These are phyloP conservation scores for Myotis myotis DNA, from an alignment of 2,797 vertebrate species.

Conservation along the genomic window DNA sequence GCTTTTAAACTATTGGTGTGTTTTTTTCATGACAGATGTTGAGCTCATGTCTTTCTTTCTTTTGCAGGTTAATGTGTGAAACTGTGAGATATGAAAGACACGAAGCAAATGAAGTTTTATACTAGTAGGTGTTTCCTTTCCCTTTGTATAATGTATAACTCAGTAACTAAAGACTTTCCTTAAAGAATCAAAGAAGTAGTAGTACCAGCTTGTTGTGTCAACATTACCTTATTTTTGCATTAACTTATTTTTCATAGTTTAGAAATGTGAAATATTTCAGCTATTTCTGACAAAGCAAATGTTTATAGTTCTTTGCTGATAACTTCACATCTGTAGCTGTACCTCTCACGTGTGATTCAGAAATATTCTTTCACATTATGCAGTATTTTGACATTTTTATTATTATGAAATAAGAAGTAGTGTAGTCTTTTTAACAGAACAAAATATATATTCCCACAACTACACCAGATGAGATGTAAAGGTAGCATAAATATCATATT, in stretches of 20 bases:
- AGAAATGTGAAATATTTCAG: neutral
- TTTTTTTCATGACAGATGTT: neutral
- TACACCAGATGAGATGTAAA: neutral
- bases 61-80: slow-evolving; percentile 97
- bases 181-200: neutral
- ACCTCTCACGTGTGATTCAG: neutral
- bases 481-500: neutral
- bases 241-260: slow-evolving; percentile 6
- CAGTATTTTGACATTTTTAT: neutral
- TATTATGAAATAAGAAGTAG: neutral
- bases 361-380: neutral
- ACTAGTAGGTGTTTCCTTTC: slow-evolving; percentile 93
- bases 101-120: slow-evolving; percentile 98
- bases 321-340: neutral
- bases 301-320: neutral
- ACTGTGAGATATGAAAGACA: slow-evolving; percentile 97
- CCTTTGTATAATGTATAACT: neutral
- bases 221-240: neutral
- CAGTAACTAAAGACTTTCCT: slow-evolving; percentile 16
- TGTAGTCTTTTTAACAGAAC: neutral
- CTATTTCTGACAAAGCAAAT: slow-evolving; percentile 5
- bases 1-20: neutral
- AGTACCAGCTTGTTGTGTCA: neutral
- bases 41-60: slow-evolving; percentile 62
- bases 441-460: neutral